phyloP scores from a whole-genome alignment of 2,797 vertebrate genomes.

The Anguilla marmorata region DNA sequence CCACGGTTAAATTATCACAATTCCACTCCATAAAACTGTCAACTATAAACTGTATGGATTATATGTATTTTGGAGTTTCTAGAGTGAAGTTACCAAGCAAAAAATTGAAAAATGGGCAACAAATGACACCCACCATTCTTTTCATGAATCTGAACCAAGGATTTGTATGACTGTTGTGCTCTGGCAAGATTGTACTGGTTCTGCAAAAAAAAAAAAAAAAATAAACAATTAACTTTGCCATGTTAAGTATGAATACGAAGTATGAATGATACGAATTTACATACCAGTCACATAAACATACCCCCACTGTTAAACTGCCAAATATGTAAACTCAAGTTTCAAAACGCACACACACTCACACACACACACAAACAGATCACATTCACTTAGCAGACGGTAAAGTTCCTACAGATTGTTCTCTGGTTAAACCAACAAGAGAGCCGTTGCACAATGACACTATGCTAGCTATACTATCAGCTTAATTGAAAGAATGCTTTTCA shows the following conservation, averaged over 20 bases:
- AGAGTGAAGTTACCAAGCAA: not conserved
- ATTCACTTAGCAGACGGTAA: not conserved
- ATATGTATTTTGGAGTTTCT: not conserved
- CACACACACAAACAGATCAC: not conserved
- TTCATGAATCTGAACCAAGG: constrained; percentile 97
- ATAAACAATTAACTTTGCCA: not conserved
- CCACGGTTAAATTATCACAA: not conserved
- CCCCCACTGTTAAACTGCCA: not conserved
- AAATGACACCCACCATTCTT: constrained; percentile 84
- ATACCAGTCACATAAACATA: not conserved
- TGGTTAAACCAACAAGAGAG: not conserved
- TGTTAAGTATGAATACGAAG: not conserved
- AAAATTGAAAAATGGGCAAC: not conserved
- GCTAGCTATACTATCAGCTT: not conserved
- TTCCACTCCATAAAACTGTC: not conserved
- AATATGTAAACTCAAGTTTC: not conserved
- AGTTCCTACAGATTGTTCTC: not conserved
- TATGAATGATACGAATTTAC: no score
- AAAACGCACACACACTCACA: not conserved
- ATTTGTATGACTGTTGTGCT: constrained; percentile 98
- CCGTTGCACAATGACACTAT: not conserved
- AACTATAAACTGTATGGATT: not conserved
- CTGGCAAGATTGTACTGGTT: constrained; percentile 98
- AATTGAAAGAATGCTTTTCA: not conserved
- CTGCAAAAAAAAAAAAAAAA: constrained; percentile 67